Conservation (phyloP, 1,140 invertebrate species). For the Akabosia matsudoensis region DNA sequence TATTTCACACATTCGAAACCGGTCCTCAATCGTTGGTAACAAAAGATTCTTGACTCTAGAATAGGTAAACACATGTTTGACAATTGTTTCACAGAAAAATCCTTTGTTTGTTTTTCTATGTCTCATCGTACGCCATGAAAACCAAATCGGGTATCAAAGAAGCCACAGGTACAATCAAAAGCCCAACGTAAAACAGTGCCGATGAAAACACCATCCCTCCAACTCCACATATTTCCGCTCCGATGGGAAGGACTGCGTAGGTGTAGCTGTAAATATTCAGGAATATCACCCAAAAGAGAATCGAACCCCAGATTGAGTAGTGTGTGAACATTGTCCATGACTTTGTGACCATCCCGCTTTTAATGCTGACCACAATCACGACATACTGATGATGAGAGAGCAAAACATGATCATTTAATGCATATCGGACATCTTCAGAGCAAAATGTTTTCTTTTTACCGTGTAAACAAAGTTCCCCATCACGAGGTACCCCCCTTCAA, state of each 20-base stretch:
- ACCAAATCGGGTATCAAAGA: constrained; percentile 83
- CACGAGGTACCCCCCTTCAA: constrained; percentile 87
- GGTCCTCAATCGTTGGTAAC: constrained; percentile 81
- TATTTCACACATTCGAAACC: constrained; percentile 85
- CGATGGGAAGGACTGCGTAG: constrained; percentile 80
- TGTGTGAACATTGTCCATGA: constrained; percentile 98
- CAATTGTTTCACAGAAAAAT: too few species aligned
- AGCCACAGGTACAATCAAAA: constrained; percentile 82
- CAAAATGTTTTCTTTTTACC: too few species aligned
- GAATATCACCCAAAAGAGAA: constrained; percentile 90
- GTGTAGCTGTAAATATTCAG: constrained; percentile 73
- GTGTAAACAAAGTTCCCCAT: constrained; percentile 97
- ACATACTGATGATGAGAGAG: constrained; percentile 79
- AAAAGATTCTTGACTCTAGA: constrained; percentile 75
- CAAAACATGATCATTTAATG: constrained; percentile 37
- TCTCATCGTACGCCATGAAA: constrained; percentile 84
- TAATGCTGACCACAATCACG: constrained; percentile 93
- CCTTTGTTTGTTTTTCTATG: too few species aligned
- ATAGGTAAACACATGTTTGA: constrained; percentile 46
- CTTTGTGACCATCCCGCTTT: constrained; percentile 92
- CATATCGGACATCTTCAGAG: too few species aligned
- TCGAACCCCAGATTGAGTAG: constrained; percentile 93
- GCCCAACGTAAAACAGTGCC: constrained; percentile 88
- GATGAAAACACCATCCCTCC: constrained; percentile 82
- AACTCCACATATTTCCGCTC: constrained; percentile 91